Percentiles rank a stretch among this genome's conserved stretches.
phyloP scores from a whole-genome alignment of 2,113 vertebrate genomes.

The Isichthys henryi region DNA sequence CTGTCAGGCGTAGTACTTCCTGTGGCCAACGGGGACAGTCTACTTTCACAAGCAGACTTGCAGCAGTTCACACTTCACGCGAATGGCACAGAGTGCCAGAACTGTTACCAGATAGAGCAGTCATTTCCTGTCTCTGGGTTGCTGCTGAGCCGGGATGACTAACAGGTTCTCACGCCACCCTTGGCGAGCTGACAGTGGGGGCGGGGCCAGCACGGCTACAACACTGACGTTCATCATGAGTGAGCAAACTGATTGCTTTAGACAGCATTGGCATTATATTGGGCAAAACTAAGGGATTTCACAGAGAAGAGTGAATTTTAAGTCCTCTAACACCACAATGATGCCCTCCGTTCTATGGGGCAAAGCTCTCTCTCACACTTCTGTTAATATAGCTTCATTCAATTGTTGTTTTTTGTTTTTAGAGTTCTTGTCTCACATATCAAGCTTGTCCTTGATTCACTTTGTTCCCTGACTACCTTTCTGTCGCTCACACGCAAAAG shows the following conservation, averaged over 20 bases:
- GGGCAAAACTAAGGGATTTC: background rate
- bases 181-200: background rate
- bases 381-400: background rate
- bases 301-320: background rate
- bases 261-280: background rate
- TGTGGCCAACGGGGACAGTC: background rate
- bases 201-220: too few species aligned
- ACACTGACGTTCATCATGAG: background rate
- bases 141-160: background rate
- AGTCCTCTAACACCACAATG: background rate
- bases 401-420: background rate
- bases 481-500: background rate
- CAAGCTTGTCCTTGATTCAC: background rate
- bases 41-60: background rate
- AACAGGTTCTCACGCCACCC: background rate
- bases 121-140: background rate
- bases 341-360: background rate
- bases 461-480: background rate
- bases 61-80: background rate
- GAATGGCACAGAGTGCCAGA: background rate
- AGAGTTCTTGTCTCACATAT: background rate
- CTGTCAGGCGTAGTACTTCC: background rate
- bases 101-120: background rate
- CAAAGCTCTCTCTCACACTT: background rate
- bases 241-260: background rate